Conservation (phyloP, 2,888 invertebrate genomes). For the Nudaria mundana region DNA sequence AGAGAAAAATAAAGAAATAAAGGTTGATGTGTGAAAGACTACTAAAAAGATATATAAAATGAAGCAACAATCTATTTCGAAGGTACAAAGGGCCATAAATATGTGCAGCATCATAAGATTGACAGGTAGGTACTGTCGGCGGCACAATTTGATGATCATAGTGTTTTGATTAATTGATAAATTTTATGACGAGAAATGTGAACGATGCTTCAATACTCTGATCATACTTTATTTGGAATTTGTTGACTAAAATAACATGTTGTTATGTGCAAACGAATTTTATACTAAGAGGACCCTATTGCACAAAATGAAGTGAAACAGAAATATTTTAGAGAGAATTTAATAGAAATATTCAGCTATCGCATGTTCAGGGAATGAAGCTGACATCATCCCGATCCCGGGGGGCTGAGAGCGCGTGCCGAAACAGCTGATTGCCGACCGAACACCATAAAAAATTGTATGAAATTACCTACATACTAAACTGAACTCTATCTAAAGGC, state of each 20-base stretch:
- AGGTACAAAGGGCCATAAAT: no score
- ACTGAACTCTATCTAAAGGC: slow-evolving; percentile 13
- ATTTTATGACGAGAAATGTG: no score
- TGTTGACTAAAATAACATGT: neutral
- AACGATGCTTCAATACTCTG: no score
- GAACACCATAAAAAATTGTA: slow-evolving; percentile 71
- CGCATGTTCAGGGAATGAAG: slow-evolving; percentile 45
- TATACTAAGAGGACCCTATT: slow-evolving; percentile 12
- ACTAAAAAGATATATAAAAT: no score
- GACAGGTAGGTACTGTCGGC: no score
- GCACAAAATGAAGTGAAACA: slow-evolving; percentile 26
- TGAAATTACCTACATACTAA: slow-evolving; percentile 35
- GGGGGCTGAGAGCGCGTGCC: slow-evolving; percentile 69
- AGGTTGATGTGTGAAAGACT: no score
- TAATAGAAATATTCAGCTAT: slow-evolving; percentile 55
- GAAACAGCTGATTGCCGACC: slow-evolving; percentile 76
- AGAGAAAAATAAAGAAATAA: no score
- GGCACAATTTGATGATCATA: no score
- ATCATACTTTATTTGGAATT: neutral
- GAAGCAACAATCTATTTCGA: no score
- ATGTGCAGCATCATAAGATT: no score
- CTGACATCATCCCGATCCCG: slow-evolving; percentile 64
- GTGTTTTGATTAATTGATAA: no score
- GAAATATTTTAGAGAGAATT: slow-evolving; percentile 52
- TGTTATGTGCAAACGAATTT: slow-evolving; percentile 1